These are phyloP conservation scores for Sericinus montela DNA, from an alignment of 2,888 invertebrate genomes.

Conservation along the genomic window DNA sequence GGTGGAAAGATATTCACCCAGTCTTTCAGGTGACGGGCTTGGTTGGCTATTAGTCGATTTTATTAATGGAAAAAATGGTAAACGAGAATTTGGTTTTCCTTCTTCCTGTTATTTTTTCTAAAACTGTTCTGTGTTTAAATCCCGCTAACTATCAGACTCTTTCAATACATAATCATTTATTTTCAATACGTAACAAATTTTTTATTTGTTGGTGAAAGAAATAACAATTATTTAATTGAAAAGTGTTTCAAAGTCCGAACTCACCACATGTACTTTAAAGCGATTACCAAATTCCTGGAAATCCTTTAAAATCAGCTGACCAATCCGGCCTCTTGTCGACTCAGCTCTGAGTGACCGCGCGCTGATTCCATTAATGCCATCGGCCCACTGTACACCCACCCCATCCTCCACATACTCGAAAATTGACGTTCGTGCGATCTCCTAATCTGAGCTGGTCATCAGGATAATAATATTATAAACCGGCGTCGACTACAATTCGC, in stretches of 20 bases:
- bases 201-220: background rate
- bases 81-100: too few relatives aligned
- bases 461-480: conserved; percentile 68
- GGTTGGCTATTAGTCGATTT: too few relatives aligned
- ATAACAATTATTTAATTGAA: conserved; percentile 22
- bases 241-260: conserved; percentile 34
- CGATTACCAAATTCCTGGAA: conserved; percentile 45
- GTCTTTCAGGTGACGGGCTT: too few relatives aligned
- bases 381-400: conserved; percentile 24
- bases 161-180: too few relatives aligned
- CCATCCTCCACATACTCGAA: conserved; percentile 30
- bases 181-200: too few relatives aligned
- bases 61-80: too few relatives aligned
- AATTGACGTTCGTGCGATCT: conserved; percentile 48
- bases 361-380: conserved; percentile 54
- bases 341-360: conserved; percentile 47
- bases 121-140: too few relatives aligned
- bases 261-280: conserved; percentile 46
- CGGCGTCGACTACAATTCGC: conserved; percentile 63
- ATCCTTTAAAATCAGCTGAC: conserved; percentile 60
- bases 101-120: too few relatives aligned
- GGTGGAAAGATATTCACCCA: too few relatives aligned
- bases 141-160: too few relatives aligned
- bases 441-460: conserved; percentile 65
- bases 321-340: conserved; percentile 33